phyloP scores from a whole-genome alignment of 2,888 invertebrate species.

The Drosophila tanythrix region DNA sequence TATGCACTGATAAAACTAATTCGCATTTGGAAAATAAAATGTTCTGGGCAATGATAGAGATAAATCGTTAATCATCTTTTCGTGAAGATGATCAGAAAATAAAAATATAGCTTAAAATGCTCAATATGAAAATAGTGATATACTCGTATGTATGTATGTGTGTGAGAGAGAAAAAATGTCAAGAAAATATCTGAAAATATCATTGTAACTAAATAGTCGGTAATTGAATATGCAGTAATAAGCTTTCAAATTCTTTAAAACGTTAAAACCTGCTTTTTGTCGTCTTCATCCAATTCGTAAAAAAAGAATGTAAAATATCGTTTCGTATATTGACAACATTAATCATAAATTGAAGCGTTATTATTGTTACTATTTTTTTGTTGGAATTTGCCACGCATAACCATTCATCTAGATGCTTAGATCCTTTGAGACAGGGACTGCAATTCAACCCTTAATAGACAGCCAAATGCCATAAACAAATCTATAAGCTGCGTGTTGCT shows the following conservation, averaged over 20 bases:
- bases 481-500: conserved; percentile 42
- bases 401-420: conserved; percentile 33
- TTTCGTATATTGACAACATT: conserved; percentile 6
- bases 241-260: background rate
- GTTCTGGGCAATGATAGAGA: background rate
- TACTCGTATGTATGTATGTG: too few relatives aligned
- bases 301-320: background rate
- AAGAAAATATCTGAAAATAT: background rate
- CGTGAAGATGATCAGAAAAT: background rate
- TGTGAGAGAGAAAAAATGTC: too few relatives aligned
- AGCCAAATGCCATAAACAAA: conserved; percentile 58
- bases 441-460: conserved; percentile 60
- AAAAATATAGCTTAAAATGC: background rate
- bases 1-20: background rate
- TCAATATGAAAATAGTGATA: background rate
- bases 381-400: conserved; percentile 1
- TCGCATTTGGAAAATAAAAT: background rate
- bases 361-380: conserved; percentile 8
- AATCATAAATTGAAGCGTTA: conserved; percentile 19
- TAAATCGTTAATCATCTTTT: background rate
- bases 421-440: conserved; percentile 31
- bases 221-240: background rate
- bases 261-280: background rate
- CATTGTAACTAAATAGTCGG: background rate
- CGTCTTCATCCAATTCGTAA: background rate